Evolutionary conservation across 2,113 vertebrate species (phyloP), one percentile per base, ranked within the genome.

Genomic region (Caracal caracal): DNA sequence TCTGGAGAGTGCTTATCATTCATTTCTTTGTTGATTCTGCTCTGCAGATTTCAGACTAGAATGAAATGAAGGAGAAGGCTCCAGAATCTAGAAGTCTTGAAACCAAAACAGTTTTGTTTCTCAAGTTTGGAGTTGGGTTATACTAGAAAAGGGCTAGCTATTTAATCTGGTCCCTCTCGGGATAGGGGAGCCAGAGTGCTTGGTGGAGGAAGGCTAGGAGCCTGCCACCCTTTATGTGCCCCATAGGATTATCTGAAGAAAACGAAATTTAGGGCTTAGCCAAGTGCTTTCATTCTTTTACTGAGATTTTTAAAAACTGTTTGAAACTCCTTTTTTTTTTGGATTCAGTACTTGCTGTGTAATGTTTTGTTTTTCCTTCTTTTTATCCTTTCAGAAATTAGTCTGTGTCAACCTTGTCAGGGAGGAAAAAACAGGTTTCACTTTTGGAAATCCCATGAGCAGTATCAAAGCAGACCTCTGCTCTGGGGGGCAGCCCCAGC

Each of bases 241-340:
- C n/a, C 26, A 4, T 9, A 7, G 4, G n/a, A 20, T 81, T 51
- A 16, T 10, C 63, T 70, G 13, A 85, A 65, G 59, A 71, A 94
- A 71, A 75, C 33, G n/a, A 43, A 56, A 83, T 4, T 5, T 0
- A 49, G 37, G 56, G 3, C 22, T 68, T 79, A 53, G 66, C 40
- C 24, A 96, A n/a, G 35, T 68, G 51, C 26, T 43, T 83, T 65
- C 2, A 16, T 70, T 78, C 56, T 84, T 90, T 79, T 15, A 30
- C 20, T 26, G 16, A 75, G 47, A 90, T 49, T 53, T 47, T 3
- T 17, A 79, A 43, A 70, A 71, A 35, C 53, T 53, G 73, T 22
- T 68, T 78, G 40, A 90, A 92, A 49, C 5, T 79, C 40, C 40
- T 92, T 63, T 51, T 75, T 75, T 43, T 87, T 75, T 56, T 83